Percentiles rank a stretch among this genome's conserved stretches.
These are phyloP conservation scores for Columba guinea DNA, from an alignment of 2,797 vertebrate species.

Conservation along the genomic window DNA sequence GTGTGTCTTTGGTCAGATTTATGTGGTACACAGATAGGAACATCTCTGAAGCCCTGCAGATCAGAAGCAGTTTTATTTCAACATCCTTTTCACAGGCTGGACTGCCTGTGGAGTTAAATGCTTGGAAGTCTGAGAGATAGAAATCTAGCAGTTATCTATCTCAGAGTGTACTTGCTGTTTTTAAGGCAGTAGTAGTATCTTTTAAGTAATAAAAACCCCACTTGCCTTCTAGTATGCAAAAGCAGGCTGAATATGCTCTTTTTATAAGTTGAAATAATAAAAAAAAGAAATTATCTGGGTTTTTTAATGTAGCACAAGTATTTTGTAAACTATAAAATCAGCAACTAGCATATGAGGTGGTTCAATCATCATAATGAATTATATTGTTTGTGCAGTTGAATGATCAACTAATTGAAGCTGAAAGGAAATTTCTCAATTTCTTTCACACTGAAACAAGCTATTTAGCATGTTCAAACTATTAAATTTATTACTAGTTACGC, in stretches of 20 bases:
- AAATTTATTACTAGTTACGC: neutral
- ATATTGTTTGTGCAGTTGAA: neutral
- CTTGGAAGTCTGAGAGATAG: neutral
- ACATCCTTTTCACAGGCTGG: neutral
- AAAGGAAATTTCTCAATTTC: neutral
- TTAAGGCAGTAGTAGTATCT: neutral
- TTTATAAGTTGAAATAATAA: neutral
- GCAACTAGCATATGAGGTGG: neutral
- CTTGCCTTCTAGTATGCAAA: neutral
- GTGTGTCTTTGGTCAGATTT: neutral
- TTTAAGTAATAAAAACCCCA: neutral
- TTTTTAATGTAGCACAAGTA: neutral
- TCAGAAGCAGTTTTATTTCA: neutral
- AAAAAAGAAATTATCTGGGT: neutral
- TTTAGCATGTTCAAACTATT: constrained; percentile 8
- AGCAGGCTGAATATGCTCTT: neutral
- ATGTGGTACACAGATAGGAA: neutral
- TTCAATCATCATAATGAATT: neutral
- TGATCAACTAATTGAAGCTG: neutral
- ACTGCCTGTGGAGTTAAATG: neutral
- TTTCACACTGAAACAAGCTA: neutral
- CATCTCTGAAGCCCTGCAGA: neutral
- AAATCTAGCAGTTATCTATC: neutral
- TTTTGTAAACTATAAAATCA: neutral
- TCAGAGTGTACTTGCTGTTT: neutral